These are phyloP conservation scores for Meloidogyne exigua DNA, from an alignment of 1,140 invertebrate species.

Conservation along the genomic window DNA sequence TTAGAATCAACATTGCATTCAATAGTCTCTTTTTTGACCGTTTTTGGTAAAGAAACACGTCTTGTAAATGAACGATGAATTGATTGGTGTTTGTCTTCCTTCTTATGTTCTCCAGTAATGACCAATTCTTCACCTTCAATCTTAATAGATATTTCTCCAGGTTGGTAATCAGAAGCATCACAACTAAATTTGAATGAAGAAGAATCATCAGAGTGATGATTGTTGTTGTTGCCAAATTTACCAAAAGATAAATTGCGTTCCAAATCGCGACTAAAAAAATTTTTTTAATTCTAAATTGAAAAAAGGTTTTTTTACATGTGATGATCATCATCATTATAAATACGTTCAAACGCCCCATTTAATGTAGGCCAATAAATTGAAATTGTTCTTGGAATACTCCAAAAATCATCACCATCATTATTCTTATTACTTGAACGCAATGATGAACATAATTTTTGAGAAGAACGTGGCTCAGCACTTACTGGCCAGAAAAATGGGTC, in stretches of 20 bases:
- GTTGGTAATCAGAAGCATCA: not conserved
- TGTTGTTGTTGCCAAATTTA: not conserved
- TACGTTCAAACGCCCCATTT: not conserved
- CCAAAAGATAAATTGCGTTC: no score
- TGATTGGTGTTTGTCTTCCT: not conserved
- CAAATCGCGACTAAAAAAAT: not conserved
- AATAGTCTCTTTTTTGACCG: not conserved
- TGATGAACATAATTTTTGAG: no score
- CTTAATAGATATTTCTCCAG: not conserved
- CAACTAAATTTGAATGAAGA: not conserved
- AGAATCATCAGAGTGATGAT: not conserved
- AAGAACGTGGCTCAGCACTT: not conserved
- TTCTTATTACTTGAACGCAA: not conserved
- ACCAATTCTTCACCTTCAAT: slow-evolving; percentile 1
- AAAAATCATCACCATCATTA: not conserved
- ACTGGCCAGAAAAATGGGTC: not conserved
- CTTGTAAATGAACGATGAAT: not conserved
- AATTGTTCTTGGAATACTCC: not conserved
- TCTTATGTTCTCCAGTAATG: not conserved
- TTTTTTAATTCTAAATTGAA: not conserved
- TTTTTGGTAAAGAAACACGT: not conserved
- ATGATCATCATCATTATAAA: not conserved
- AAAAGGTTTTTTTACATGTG: not conserved
- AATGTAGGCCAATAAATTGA: slow-evolving; percentile 1
- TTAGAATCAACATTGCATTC: not conserved